Evolutionary conservation across 2,888 invertebrate species (phyloP).

Genomic region (Odontomyia ornata): DNA sequence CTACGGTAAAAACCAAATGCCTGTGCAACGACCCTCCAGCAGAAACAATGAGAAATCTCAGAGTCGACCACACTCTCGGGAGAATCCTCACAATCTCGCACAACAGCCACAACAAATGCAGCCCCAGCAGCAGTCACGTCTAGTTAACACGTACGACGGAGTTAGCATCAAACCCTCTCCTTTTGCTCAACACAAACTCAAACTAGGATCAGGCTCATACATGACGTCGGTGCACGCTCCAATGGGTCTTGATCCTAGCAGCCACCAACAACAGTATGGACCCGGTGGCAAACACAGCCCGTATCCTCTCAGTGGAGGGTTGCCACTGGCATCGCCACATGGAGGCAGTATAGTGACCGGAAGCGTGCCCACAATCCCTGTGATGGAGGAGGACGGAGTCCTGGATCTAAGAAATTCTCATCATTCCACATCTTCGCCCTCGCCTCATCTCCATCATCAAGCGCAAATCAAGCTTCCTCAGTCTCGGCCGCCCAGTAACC

Average conservation of each 20-base stretch:
- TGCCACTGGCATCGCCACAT: slow-evolving; percentile 51
- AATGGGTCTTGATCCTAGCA: slow-evolving; percentile 16
- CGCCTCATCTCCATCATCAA: slow-evolving; percentile 49
- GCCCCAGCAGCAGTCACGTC: slow-evolving; percentile 8
- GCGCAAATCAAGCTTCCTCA: slow-evolving; percentile 44
- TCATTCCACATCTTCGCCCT: slow-evolving; percentile 57
- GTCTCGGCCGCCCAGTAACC: slow-evolving; percentile 20
- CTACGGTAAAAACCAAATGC: slow-evolving; percentile 54
- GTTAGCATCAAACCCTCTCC: slow-evolving; percentile 58
- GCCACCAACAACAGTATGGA: slow-evolving; percentile 52
- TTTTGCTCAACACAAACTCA: slow-evolving; percentile 64
- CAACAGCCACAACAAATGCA: slow-evolving; percentile 34
- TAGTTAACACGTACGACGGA: slow-evolving; percentile 53
- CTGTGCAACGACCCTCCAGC: slow-evolving; percentile 54
- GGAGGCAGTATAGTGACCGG: slow-evolving; percentile 28
- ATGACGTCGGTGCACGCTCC: slow-evolving; percentile 31
- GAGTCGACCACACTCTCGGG: slow-evolving; percentile 61
- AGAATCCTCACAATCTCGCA: slow-evolving; percentile 52
- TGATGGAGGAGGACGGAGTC: slow-evolving; percentile 59
- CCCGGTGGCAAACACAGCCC: slow-evolving; percentile 57
- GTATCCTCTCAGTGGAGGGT: slow-evolving; percentile 58
- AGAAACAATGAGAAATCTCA: slow-evolving; percentile 56
- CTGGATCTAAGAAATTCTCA: slow-evolving; percentile 63
- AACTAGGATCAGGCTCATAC: slow-evolving; percentile 55
- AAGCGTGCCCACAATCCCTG: background rate